These are phyloP conservation scores for Rhingia rostrata DNA, from an alignment of 2,888 invertebrate genomes.

Conservation along the genomic window DNA sequence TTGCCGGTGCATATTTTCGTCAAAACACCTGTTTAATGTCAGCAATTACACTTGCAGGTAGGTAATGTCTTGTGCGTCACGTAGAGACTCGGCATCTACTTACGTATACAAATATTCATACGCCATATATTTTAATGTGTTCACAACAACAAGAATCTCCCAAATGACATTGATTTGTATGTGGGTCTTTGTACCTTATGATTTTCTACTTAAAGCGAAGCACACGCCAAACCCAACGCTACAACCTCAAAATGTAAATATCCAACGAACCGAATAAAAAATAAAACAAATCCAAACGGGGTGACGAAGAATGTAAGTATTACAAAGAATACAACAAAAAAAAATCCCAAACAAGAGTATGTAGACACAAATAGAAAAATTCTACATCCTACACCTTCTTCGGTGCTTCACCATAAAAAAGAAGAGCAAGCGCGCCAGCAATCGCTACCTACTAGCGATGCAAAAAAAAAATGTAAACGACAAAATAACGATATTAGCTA, in stretches of 20 bases:
- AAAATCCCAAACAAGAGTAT: slow-evolving; percentile 19
- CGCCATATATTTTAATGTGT: no score
- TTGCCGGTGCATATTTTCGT: no score
- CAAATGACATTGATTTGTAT: no score
- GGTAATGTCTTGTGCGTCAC: no score
- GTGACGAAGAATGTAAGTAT: slow-evolving; percentile 33
- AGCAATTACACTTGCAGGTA: no score
- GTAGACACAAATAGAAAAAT: slow-evolving; percentile 63
- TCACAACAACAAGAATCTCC: no score
- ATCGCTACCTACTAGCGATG: slow-evolving; percentile 20
- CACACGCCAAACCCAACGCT: slow-evolving; percentile 30
- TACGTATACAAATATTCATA: no score
- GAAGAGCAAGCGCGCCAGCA: slow-evolving; percentile 21
- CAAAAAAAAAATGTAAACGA: slow-evolving; percentile 14
- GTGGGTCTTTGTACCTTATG: background rate
- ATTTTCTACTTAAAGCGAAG: slow-evolving; percentile 31
- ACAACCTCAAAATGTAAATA: slow-evolving; percentile 55
- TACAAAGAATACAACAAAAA: slow-evolving; percentile 36
- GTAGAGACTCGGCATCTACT: no score
- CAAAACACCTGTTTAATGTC: no score
- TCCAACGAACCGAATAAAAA: slow-evolving; percentile 49
- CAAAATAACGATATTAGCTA: slow-evolving; percentile 19
- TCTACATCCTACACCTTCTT: slow-evolving; percentile 61
- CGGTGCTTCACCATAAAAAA: slow-evolving; percentile 48
- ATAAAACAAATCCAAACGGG: slow-evolving; percentile 15